Evolutionary conservation across 2,797 vertebrate species (phyloP), one percentile per base, ranked within the genome.

Genomic region (Numenius phaeopus): DNA sequence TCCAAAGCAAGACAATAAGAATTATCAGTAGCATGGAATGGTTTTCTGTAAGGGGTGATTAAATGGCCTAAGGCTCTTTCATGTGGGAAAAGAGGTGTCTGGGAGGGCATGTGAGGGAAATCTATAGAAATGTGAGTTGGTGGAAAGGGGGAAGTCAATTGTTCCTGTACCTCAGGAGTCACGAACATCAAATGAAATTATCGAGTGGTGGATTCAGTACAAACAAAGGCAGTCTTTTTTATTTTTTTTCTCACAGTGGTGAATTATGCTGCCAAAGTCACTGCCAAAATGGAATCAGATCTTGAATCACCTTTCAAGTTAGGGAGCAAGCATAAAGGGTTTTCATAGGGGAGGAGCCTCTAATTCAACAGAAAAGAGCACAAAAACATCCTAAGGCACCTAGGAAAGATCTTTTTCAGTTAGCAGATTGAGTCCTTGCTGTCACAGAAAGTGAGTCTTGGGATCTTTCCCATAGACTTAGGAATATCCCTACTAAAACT

Each of bases 1-100:
- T 52, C 64, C 70, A 89, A 87, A 92, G 55, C 73, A 65, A 85
- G 94, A 78, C 83, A 92, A 83, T 78, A 87, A 87, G 46, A 75
- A 92, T 92, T 96, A 70, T 80, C 78, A 67, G 22, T 52, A 70
- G 42, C 69, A 64, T 52, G 78, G 83, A 92, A 83, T 15, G 24
- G 75, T 30, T 87, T 94, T 59, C 52, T 70, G 2, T 55, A 44
- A 91, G 37, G 39, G 9, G 16, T 59, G 59, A 77, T 88, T 87
- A 89, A 89, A 84, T 18, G 39, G 47, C 47, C 64, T 59, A 29
- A 62, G 22, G 27, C 44, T 78, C 26, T 39, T 88, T 59, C 30
- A 18, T 55, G 55, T 58, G 54, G 23, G 81, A 69, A 70, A 44
- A 87, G 40, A 21, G 14, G 14, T 40, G 10, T 67, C 26, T 83